Percentiles rank a stretch among this genome's conserved stretches.
Conservation (phyloP, 2,888 invertebrate species). For the Hipparchia semele region DNA sequence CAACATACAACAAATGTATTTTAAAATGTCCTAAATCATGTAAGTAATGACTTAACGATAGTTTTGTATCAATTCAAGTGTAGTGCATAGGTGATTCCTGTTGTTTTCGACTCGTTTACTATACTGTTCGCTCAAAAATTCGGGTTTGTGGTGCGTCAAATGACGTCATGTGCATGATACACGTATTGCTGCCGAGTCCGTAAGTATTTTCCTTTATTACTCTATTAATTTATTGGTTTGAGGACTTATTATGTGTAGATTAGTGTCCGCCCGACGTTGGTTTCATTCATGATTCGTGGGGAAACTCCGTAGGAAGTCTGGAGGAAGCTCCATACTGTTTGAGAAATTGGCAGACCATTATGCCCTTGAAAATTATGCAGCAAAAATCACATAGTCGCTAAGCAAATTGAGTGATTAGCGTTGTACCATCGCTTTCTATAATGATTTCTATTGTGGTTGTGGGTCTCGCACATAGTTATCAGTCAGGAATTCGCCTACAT, state of each 20-base stretch:
- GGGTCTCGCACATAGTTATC: slow-evolving; percentile 41
- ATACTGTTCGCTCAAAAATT: slow-evolving; percentile 80
- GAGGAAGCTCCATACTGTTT: slow-evolving; percentile 52
- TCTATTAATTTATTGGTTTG: slow-evolving; percentile 67
- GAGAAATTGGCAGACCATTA: slow-evolving; percentile 49
- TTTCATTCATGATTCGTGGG: slow-evolving; percentile 75
- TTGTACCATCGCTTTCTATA: slow-evolving; percentile 56
- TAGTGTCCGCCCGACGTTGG: slow-evolving; percentile 54
- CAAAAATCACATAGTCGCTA: slow-evolving; percentile 71
- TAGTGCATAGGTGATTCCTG: slow-evolving; percentile 70
- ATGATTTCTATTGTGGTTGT: slow-evolving; percentile 61
- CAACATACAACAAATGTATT: slow-evolving; percentile 80
- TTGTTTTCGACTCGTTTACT: slow-evolving; percentile 67
- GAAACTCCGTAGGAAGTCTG: slow-evolving; percentile 47
- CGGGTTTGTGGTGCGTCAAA: slow-evolving; percentile 81
- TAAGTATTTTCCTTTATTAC: slow-evolving; percentile 81
- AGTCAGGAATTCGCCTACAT: slow-evolving; percentile 46
- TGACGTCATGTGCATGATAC: slow-evolving; percentile 84
- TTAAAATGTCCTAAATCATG: slow-evolving; percentile 78
- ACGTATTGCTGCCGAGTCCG: slow-evolving; percentile 82
- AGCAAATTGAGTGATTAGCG: slow-evolving; percentile 56
- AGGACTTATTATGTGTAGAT: slow-evolving; percentile 53
- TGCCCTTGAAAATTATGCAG: slow-evolving; percentile 84
- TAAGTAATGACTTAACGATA: slow-evolving; percentile 74
- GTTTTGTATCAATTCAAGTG: slow-evolving; percentile 71